phyloP scores from a whole-genome alignment of 2,113 vertebrate genomes.

The Excalfactoria chinensis region DNA sequence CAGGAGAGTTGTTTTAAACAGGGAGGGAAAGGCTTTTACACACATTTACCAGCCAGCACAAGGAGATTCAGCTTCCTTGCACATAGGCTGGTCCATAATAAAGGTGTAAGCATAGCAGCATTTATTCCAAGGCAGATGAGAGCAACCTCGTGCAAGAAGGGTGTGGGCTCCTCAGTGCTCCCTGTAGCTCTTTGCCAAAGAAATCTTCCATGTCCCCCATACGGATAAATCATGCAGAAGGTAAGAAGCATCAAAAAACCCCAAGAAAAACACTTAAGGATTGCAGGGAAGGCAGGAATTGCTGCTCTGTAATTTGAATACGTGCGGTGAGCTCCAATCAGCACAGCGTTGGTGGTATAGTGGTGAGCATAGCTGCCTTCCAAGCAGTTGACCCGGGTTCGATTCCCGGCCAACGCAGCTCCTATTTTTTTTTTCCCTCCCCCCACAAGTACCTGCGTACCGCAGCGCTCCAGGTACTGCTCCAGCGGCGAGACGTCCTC shows the following conservation, averaged over 20 bases:
- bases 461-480: constrained; percentile 80
- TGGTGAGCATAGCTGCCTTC: constrained; percentile 73
- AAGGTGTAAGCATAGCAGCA: rapidly evolving
- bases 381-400: constrained; percentile 72
- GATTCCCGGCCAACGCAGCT: constrained; percentile 66
- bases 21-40: rapidly evolving
- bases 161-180: rapidly evolving
- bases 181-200: rapidly evolving
- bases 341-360: neutral
- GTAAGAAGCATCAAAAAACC: neutral
- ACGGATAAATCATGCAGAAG: neutral
- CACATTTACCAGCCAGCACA: rapidly evolving
- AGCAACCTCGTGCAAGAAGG: rapidly evolving
- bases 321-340: rapidly evolving
- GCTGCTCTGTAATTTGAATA: rapidly evolving
- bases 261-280: too few species aligned
- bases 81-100: rapidly evolving
- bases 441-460: neutral
- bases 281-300: neutral
- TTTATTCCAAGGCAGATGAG: rapidly evolving
- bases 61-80: rapidly evolving
- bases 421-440: rapidly evolving
- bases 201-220: too few species aligned
- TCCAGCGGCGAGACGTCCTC: constrained; percentile 75
- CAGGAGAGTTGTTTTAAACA: rapidly evolving